Conservation (phyloP, 2,797 vertebrate species). For the Tenualosa ilisha region DNA sequence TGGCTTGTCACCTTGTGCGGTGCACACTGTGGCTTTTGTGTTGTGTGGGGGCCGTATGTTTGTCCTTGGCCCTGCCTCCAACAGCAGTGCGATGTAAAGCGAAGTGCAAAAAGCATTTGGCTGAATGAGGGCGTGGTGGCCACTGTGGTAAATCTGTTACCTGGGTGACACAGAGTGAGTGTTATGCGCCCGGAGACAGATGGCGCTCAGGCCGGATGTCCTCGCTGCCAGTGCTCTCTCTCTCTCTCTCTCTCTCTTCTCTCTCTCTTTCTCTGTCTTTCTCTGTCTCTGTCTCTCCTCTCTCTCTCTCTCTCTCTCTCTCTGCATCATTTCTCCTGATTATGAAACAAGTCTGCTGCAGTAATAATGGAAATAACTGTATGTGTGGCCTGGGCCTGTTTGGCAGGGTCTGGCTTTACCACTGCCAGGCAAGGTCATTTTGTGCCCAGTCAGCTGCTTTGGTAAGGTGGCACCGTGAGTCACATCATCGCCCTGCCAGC, state of each 20-base stretch:
- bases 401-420: background rate
- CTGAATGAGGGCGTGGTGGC: slow-evolving; percentile 1
- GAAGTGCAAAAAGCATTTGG: background rate
- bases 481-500: background rate
- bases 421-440: background rate
- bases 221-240: background rate
- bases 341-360: background rate
- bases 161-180: background rate
- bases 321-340: background rate
- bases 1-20: background rate
- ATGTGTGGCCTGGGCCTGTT: background rate
- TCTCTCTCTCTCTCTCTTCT: background rate
- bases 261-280: background rate
- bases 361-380: background rate
- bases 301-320: background rate
- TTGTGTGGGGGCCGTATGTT: background rate
- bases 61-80: background rate
- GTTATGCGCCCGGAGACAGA: background rate
- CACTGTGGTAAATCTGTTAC: background rate
- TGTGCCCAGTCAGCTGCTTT: background rate
- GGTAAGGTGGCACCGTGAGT: background rate
- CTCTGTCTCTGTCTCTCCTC: slow-evolving; percentile 1
- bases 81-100: background rate
- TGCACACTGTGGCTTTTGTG: background rate
- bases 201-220: background rate